Percentiles rank a stretch among this genome's conserved stretches.
These are phyloP conservation scores for Dilophus febrilis DNA, from an alignment of 2,888 invertebrate genomes.

Conservation along the genomic window DNA sequence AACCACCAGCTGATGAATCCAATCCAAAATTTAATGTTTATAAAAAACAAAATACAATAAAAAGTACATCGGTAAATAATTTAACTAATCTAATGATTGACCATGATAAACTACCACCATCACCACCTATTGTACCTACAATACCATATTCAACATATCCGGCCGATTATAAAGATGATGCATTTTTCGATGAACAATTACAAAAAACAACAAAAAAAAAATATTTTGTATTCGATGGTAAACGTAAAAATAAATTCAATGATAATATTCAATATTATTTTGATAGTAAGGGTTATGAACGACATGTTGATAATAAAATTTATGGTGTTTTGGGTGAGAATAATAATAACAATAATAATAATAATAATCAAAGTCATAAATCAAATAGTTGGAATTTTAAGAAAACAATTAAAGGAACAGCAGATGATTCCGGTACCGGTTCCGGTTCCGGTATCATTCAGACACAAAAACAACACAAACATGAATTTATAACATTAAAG, in stretches of 20 bases:
- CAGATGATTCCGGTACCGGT: not conserved
- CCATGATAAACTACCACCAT: not conserved
- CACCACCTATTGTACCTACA: too few relatives aligned
- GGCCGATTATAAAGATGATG: slow-evolving; percentile 4
- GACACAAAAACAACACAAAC: slow-evolving; percentile 3
- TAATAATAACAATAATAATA: not conserved
- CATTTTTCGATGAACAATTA: not conserved
- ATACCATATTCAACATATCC: too few relatives aligned
- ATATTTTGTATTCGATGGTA: slow-evolving; percentile 4
- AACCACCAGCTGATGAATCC: not conserved
- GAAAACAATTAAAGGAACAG: slow-evolving; percentile 4
- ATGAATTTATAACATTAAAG: not conserved
- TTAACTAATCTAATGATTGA: not conserved
- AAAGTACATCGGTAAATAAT: not conserved
- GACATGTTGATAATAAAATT: slow-evolving; percentile 10
- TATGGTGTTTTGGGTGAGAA: slow-evolving; percentile 6
- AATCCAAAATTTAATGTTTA: slow-evolving; percentile 10
- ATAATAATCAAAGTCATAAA: slow-evolving; percentile 1
- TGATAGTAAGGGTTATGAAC: slow-evolving; percentile 11
- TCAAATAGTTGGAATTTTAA: slow-evolving; percentile 10
- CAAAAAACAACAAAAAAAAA: slow-evolving; percentile 1
- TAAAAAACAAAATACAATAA: slow-evolving; percentile 9
- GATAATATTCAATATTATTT: slow-evolving; percentile 11
- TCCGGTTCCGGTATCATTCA: not conserved
- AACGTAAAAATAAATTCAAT: not conserved